Conservation (phyloP, 1,140 invertebrate genomes). For the Zeugodacus cucurbitae region DNA sequence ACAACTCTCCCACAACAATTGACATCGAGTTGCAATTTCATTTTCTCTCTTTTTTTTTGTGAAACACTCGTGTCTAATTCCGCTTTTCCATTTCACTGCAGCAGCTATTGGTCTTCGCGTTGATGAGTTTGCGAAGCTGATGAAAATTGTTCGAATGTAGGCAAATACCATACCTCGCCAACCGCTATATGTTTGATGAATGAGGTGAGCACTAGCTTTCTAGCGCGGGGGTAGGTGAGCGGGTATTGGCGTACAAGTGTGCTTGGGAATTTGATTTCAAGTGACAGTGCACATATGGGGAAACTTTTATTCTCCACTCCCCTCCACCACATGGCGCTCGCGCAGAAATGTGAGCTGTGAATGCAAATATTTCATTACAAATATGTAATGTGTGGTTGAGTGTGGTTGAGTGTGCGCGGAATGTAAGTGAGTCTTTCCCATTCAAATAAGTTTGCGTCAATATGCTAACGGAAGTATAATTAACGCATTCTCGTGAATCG, state of each 20-base stretch:
- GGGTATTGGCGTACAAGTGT: neutral
- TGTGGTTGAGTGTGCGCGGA: neutral
- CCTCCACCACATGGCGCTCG: neutral
- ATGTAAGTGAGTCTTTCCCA: neutral
- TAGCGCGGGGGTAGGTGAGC: neutral
- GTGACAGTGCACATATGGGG: neutral
- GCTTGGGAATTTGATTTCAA: conserved; percentile 18
- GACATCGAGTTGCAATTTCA: neutral
- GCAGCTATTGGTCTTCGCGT: neutral
- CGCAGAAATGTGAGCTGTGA: neutral
- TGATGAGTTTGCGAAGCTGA: neutral
- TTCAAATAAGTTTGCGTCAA: conserved; percentile 6
- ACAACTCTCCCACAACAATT: neutral
- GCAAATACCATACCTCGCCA: neutral
- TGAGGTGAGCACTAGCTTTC: too few relatives aligned
- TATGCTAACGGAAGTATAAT: conserved; percentile 15
- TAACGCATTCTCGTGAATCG: neutral
- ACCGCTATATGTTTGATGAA: neutral
- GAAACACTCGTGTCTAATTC: neutral
- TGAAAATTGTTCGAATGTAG: neutral
- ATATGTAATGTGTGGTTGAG: neutral
- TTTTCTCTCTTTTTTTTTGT: neutral
- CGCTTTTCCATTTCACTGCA: conserved; percentile 3
- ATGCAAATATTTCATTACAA: neutral
- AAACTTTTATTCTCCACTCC: neutral